phyloP scores from a whole-genome alignment of 2,888 invertebrate genomes.

The Tenodera sinensis region DNA sequence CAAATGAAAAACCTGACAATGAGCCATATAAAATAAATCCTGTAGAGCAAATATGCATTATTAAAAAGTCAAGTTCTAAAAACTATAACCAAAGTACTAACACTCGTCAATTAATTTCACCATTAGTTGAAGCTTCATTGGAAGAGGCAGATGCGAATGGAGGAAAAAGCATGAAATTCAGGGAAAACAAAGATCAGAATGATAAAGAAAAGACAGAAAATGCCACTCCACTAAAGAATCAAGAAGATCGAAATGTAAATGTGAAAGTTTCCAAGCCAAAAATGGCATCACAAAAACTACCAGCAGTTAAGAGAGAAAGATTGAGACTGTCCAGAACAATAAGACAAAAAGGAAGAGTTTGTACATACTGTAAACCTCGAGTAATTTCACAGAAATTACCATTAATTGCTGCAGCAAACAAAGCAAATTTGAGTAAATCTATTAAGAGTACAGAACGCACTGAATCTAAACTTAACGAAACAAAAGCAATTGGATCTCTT shows the following conservation, averaged over 20 bases:
- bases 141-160: neutral
- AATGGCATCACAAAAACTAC: neutral
- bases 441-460: neutral
- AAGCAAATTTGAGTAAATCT: neutral
- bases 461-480: neutral
- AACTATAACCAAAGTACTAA: neutral
- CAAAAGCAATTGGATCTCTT: neutral
- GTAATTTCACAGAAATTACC: neutral
- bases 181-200: neutral
- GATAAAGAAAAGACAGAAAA: neutral
- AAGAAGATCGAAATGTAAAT: neutral
- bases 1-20: neutral
- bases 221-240: neutral
- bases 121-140: too few relatives aligned
- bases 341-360: neutral
- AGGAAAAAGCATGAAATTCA: neutral
- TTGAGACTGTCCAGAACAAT: neutral
- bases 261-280: neutral
- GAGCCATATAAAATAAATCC: neutral
- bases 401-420: neutral
- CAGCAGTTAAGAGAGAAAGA: neutral
- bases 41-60: neutral
- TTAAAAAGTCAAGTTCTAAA: neutral
- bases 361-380: neutral
- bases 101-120: too few relatives aligned